Evolutionary conservation across 2,113 vertebrate genomes (phyloP), one percentile per base, ranked within the genome.

Genomic region (Microcebus jonahi): DNA sequence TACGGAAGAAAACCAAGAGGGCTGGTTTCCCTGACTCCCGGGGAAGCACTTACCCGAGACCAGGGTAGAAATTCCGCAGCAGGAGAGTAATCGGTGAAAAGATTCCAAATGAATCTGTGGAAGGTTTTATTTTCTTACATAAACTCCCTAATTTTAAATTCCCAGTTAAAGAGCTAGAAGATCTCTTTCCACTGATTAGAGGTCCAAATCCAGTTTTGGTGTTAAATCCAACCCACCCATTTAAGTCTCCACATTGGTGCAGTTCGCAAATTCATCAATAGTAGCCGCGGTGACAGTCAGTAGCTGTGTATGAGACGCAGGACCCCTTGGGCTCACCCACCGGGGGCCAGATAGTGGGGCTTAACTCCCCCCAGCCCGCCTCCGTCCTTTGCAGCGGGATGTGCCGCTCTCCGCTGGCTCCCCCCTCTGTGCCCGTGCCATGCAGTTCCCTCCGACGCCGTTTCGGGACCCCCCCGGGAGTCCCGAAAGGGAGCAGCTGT

Each of bases 321-420:
- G 29, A 6, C 6, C 10, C 45, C 18, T 7, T 0, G 50, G 23
- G 53, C 7, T 0, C 1, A 15, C 31, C 6, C 21, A 27, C 53
- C 4, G 1, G 8, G 5, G 27, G 45, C 42, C 27, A 31, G n/a
- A 7, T 0, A 42, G 6, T 2, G 23, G 48, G 29, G 23, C 29
- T 4, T 20, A 8, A 9, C 23, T 21, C 34, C 36, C n/a, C 81
- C 11, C 10, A 34, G 36, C n/a, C 65, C 1, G 2, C 57, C 29
- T 63, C 77, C 23, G 21, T 29, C 36, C 7, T 67, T 31, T 25
- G 63, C 75, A 68, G 10, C 39, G 8, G 82, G 57, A 14, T 0
- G 0, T 7, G 11, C 1, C 2, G 4, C 45, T 77, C 1, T 21
- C 39, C 5, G 4, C 39, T 1, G 3, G 45, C 3, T 0, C 0